These are phyloP conservation scores for Cynopterus sphinx DNA, from an alignment of 2,797 vertebrate genomes.

Conservation along the genomic window DNA sequence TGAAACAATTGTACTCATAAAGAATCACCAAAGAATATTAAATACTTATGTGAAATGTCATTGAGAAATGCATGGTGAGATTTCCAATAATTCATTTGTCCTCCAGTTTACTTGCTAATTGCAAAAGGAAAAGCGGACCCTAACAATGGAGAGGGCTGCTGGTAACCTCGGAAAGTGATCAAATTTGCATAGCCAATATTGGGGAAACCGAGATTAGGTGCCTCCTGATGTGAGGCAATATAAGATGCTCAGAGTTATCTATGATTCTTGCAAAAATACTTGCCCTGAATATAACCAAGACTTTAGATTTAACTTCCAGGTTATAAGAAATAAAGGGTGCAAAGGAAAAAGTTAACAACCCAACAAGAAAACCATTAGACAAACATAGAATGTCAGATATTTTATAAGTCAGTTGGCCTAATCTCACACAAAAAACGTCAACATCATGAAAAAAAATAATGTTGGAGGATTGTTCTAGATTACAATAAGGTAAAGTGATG, in stretches of 20 bases:
- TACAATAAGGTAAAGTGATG: neutral
- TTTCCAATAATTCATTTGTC: neutral
- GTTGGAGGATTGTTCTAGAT: neutral
- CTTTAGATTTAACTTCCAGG: neutral
- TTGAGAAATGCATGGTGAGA: neutral
- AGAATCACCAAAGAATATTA: neutral
- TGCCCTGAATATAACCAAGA: neutral
- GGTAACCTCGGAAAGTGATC: neutral
- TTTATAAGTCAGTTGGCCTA: neutral
- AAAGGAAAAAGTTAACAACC: neutral
- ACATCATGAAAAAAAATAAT: neutral
- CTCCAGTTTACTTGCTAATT: neutral
- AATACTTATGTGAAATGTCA: neutral
- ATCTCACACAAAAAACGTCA: neutral
- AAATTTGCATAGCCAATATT: neutral
- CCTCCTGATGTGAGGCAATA: neutral
- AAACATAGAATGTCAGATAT: neutral
- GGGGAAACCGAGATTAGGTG: neutral
- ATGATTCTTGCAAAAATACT: neutral
- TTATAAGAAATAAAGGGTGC: neutral
- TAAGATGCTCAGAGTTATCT: neutral
- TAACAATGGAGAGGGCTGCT: neutral
- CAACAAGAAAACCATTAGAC: neutral
- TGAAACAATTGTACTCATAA: neutral
- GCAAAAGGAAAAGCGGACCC: constrained; percentile 9